Evolutionary conservation across 2,888 invertebrate species (phyloP), one percentile per base, ranked within the genome.

Genomic region (Thymelicus lineola): DNA sequence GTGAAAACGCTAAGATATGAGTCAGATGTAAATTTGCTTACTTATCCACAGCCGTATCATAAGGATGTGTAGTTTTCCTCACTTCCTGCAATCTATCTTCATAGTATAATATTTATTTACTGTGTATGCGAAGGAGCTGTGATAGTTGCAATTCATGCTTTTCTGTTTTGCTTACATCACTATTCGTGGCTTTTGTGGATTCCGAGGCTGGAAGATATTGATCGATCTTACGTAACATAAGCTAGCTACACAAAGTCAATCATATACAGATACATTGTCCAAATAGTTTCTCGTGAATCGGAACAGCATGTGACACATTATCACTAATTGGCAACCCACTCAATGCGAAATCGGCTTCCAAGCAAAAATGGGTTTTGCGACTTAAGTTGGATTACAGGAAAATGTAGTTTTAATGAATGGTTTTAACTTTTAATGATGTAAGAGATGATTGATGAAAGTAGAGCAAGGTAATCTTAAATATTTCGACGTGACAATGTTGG

Each of bases 1-100:
- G 53, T 42, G 66, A 57, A 64, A 70, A 20, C 48, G 36, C 38
- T 36, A 17, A 66, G 48, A 66, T 50, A 48, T 66, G 66, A 66
- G n/a, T 66, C 59, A 66, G 57, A 14, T 46, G 42, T 45, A 50
- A 28, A 50, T 59, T 45, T 66, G 48, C 58, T 45, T 45, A 50
- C 50, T 55, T 35, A 9, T 60, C 12, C 10, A 10, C 7, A n/a
- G n/a, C 28, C 15, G 17, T 17, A 46, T 48, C 61, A n/a, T 35
- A 61, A 35, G 28, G 28, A 20, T 60, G 60, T 28, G 10, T 15
- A 50, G 17, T 46, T 61, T 61, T 61, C 46, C 46, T 28, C 46
- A 48, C 0, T 46, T 28, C 42, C 12, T 45, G 12, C 20, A 14
- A 1, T 45, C 28, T 60, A 17, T 50, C 48, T 15, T 48, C 48